Conservation (phyloP, 2,797 vertebrate genomes). For the Malurus leucopterus region DNA sequence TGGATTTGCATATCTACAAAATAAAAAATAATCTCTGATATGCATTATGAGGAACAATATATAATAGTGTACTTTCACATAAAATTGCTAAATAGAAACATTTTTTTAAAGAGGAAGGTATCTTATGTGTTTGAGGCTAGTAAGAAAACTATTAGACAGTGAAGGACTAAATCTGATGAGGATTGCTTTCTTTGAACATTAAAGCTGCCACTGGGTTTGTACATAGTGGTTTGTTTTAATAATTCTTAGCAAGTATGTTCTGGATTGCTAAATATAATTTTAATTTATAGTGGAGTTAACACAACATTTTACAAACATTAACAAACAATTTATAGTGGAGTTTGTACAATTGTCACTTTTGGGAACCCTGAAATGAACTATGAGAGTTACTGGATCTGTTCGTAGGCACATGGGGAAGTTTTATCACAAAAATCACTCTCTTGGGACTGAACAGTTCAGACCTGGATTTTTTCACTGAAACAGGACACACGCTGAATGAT, state of each 20-base stretch:
- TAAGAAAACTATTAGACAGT: constrained; percentile 22
- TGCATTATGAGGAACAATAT: background rate
- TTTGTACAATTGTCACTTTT: constrained; percentile 3
- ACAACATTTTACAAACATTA: too few species aligned
- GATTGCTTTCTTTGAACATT: background rate
- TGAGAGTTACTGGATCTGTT: background rate
- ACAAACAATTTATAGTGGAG: too few species aligned
- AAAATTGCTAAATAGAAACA: background rate
- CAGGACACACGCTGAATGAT: background rate
- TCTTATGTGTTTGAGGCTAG: background rate
- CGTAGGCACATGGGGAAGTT: background rate
- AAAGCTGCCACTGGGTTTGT: background rate
- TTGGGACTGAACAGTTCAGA: background rate
- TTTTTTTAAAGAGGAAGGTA: background rate
- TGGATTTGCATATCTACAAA: constrained; percentile 29
- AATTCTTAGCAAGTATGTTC: background rate
- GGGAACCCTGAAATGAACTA: background rate
- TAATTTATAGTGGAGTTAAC: background rate
- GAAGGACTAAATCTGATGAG: background rate
- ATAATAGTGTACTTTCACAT: background rate
- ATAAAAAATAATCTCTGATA: background rate
- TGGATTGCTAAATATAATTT: background rate
- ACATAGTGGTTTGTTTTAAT: constrained; percentile 7
- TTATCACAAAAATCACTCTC: background rate
- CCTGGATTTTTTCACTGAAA: background rate